phyloP scores from a whole-genome alignment of 1,140 invertebrate genomes.

The Nebria ingens region DNA sequence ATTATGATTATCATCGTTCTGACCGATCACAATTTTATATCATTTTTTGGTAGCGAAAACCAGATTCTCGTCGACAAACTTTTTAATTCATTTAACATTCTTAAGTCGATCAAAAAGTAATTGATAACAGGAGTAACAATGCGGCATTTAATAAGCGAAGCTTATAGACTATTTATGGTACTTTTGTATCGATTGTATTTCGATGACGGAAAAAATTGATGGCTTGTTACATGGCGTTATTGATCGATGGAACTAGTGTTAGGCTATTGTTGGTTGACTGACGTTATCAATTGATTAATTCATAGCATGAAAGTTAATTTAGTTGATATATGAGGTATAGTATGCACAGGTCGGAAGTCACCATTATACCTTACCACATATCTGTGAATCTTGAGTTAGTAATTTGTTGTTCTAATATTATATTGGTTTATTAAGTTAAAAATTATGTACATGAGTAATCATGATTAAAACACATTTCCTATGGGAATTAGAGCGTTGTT shows the following conservation, averaged over 20 bases:
- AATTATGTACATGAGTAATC: no score
- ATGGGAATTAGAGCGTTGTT: no score
- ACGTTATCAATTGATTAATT: conserved; percentile 7
- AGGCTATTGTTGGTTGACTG: not conserved
- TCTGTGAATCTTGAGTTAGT: no score
- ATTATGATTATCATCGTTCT: not conserved
- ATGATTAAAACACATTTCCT: no score
- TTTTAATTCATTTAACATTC: not conserved
- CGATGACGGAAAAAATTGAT: not conserved
- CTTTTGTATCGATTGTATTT: not conserved
- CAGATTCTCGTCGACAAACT: not conserved
- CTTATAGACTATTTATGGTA: not conserved
- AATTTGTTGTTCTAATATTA: no score
- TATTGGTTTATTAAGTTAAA: no score
- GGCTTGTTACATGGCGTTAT: not conserved
- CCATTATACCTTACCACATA: no score
- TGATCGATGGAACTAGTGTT: not conserved
- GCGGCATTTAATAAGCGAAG: not conserved
- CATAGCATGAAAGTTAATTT: not conserved
- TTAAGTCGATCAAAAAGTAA: not conserved
- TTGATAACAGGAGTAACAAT: not conserved
- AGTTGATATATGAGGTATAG: not conserved
- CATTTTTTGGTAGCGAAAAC: not conserved
- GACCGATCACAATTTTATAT: not conserved
- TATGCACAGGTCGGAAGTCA: no score